phyloP scores from a whole-genome alignment of 2,797 vertebrate genomes.

The Cossypha polioptera region DNA sequence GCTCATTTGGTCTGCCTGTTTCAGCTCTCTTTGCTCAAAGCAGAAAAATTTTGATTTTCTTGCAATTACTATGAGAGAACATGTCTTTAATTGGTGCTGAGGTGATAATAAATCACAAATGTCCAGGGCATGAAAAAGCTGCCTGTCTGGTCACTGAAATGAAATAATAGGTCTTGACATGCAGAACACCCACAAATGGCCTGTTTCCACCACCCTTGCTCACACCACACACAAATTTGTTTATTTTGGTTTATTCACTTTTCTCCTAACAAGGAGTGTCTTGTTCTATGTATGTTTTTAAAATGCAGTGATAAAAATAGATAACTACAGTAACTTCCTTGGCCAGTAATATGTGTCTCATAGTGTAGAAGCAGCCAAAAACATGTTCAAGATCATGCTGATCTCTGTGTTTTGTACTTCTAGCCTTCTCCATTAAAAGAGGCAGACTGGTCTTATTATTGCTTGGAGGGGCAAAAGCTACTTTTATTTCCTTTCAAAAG shows the following conservation, averaged over 20 bases:
- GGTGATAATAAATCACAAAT: background rate
- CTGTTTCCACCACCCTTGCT: background rate
- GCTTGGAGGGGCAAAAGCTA: background rate
- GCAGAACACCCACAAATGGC: background rate
- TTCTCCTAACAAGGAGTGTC: constrained; percentile 20
- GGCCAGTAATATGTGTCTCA: background rate
- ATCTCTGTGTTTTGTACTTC: background rate
- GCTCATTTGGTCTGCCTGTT: background rate
- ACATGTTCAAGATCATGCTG: background rate
- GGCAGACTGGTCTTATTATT: background rate
- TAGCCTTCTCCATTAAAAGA: background rate
- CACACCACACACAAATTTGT: background rate
- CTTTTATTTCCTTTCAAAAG: background rate
- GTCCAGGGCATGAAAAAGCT: background rate
- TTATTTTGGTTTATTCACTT: constrained; percentile 33
- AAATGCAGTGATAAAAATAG: constrained; percentile 28
- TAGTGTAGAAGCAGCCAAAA: background rate
- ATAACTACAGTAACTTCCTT: background rate
- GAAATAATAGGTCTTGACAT: constrained; percentile 1
- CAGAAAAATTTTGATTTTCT: background rate
- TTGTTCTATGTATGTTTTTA: background rate
- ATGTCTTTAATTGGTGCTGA: background rate
- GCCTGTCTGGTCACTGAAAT: background rate
- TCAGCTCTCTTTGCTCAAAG: background rate
- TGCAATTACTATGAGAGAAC: background rate